phyloP scores from a whole-genome alignment of 2,888 invertebrate genomes.

The Campoplex nolae region DNA sequence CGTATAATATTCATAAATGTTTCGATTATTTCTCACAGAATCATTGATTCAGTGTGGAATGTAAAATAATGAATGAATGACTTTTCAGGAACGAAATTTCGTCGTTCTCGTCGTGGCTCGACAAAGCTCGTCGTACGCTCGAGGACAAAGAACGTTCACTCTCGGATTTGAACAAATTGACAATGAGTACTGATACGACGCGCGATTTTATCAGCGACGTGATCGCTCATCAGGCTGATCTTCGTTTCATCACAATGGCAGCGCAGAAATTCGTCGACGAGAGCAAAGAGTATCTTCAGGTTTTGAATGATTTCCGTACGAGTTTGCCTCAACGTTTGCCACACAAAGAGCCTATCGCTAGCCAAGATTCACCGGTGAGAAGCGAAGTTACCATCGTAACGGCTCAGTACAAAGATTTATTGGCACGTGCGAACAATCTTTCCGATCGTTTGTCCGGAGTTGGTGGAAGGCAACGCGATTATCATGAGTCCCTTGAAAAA shows the following conservation, averaged over 20 bases:
- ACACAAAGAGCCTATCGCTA: constrained; percentile 90
- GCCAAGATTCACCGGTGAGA: constrained; percentile 91
- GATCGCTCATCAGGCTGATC: constrained; percentile 97
- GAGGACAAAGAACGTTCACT: constrained; percentile 95
- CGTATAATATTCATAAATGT: background rate
- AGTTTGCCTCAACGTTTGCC: constrained; percentile 93
- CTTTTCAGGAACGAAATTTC: constrained; percentile 90
- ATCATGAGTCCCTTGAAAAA: constrained; percentile 93
- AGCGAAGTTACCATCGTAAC: constrained; percentile 92
- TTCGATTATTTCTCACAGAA: background rate
- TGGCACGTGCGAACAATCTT: constrained; percentile 92
- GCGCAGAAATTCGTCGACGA: constrained; percentile 98
- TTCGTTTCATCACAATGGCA: constrained; percentile 97
- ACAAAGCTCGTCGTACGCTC: constrained; percentile 91
- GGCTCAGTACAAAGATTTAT: constrained; percentile 92
- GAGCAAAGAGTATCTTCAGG: constrained; percentile 94
- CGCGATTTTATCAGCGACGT: constrained; percentile 96
- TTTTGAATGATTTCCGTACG: constrained; percentile 95
- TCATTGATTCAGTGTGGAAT: background rate
- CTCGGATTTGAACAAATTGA: constrained; percentile 90
- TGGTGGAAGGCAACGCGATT: constrained; percentile 91
- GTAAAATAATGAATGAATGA: background rate
- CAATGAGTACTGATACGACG: constrained; percentile 91
- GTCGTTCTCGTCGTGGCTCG: constrained; percentile 94
- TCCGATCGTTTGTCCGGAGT: constrained; percentile 93